Percentiles rank a stretch among this genome's conserved stretches.
Conservation (phyloP, 2,113 vertebrate species). For the Salvelinus sp. region DNA sequence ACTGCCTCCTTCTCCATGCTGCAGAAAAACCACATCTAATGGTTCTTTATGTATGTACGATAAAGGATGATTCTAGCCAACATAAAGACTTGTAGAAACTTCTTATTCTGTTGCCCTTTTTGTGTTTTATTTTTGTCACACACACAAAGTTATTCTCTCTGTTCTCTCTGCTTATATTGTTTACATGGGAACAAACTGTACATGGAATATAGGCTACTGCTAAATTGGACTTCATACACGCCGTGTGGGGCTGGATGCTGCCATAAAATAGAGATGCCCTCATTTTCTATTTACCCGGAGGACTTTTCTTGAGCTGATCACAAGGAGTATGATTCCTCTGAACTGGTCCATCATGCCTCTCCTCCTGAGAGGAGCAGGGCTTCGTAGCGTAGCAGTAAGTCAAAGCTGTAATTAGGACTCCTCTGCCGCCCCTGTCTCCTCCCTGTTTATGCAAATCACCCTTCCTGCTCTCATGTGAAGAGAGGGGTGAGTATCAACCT, state of each 20-base stretch:
- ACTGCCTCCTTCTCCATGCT: not conserved
- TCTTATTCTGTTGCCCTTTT: no score
- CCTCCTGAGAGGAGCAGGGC: constrained; percentile 9
- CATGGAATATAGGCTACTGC: no score
- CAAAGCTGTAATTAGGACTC: constrained; percentile 60
- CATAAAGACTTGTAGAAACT: no score
- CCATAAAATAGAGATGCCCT: constrained; percentile 50
- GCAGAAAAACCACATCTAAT: no score
- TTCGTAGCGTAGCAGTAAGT: constrained; percentile 16
- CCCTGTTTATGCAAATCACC: constrained; percentile 47
- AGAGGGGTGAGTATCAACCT: not conserved
- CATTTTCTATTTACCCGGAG: constrained; percentile 43
- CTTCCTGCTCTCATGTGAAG: constrained; percentile 34
- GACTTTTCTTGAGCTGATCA: constrained; percentile 59
- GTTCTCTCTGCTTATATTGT: no score
- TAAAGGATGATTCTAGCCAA: no score
- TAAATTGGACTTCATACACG: no score
- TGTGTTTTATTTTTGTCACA: no score
- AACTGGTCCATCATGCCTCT: constrained; percentile 17
- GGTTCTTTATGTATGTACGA: no score
- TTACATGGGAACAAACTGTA: no score
- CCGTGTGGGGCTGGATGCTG: constrained; percentile 3
- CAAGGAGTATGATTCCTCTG: constrained; percentile 56
- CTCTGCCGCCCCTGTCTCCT: not conserved
- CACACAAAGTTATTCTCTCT: no score